Percentiles rank a stretch among this genome's conserved stretches.
These are phyloP conservation scores for Ammodytes marinus DNA, from an alignment of 2,113 vertebrate species.

Conservation along the genomic window DNA sequence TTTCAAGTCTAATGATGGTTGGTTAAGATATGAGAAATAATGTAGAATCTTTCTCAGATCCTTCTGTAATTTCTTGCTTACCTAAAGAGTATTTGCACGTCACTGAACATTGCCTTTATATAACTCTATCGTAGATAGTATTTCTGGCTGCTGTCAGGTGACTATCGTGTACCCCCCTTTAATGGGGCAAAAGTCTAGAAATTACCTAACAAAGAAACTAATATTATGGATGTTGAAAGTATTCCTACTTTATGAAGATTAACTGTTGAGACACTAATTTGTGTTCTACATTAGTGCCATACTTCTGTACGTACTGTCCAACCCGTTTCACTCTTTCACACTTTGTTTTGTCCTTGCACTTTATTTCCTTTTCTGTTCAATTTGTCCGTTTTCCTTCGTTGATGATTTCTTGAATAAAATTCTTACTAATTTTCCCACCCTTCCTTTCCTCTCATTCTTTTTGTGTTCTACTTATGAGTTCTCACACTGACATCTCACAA, in stretches of 20 bases:
- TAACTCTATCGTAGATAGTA: not conserved
- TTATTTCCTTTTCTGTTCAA: constrained; percentile 49
- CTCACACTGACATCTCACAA: constrained; percentile 20
- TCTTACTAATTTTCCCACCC: constrained; percentile 60
- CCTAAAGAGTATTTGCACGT: not conserved
- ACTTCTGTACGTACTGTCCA: constrained; percentile 7
- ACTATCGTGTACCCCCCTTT: no score
- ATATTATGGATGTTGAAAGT: not conserved
- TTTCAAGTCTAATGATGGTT: constrained; percentile 48
- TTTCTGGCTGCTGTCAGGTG: not conserved
- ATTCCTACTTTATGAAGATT: not conserved
- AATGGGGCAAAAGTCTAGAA: not conserved
- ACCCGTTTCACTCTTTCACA: constrained; percentile 3
- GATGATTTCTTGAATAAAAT: constrained; percentile 74
- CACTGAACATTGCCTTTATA: not conserved
- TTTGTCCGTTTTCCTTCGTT: constrained; percentile 42
- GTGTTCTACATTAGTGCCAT: not conserved
- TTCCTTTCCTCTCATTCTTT: constrained; percentile 57
- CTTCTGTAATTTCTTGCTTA: not conserved
- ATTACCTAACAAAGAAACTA: not conserved
- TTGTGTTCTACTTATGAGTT: constrained; percentile 20
- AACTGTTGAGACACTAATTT: not conserved
- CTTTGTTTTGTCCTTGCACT: constrained; percentile 40
- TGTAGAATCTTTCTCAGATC: not conserved
- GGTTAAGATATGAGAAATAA: not conserved